Percentiles rank a stretch among this genome's conserved stretches.
phyloP scores from a whole-genome alignment of 2,888 invertebrate species.

The Hirtodrosophila histrioides region DNA sequence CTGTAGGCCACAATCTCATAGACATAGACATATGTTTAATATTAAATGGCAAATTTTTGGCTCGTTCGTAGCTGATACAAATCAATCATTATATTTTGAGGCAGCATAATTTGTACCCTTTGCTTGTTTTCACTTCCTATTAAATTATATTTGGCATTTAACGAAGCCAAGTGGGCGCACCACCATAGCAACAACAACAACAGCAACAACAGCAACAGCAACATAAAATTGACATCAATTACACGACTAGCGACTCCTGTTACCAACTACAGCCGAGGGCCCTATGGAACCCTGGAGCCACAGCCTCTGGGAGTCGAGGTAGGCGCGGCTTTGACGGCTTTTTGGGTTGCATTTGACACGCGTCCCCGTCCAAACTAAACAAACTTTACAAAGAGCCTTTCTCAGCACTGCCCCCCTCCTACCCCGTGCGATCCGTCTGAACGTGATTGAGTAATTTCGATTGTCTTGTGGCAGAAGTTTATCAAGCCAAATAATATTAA shows the following conservation, averaged over 20 bases:
- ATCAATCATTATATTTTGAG: constrained; percentile 73
- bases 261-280: constrained; percentile 36
- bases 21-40: constrained; percentile 54
- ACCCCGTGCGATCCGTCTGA: constrained; percentile 26
- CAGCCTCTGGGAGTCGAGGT: constrained; percentile 31
- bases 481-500: constrained; percentile 80
- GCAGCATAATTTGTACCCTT: constrained; percentile 76
- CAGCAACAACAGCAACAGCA: constrained; percentile 33
- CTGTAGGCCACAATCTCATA: constrained; percentile 3
- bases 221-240: constrained; percentile 72
- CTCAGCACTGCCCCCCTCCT: constrained; percentile 18
- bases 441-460: constrained; percentile 78
- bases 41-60: constrained; percentile 61
- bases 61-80: constrained; percentile 74
- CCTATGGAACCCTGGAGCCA: constrained; percentile 19
- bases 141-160: constrained; percentile 80
- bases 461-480: constrained; percentile 80
- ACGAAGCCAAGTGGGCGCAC: constrained; percentile 67
- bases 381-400: constrained; percentile 43
- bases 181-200: constrained; percentile 19
- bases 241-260: constrained; percentile 73
- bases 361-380: constrained; percentile 28
- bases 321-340: constrained; percentile 72
- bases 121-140: constrained; percentile 79
- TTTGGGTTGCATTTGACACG: constrained; percentile 72